Evolutionary conservation across 37 sponge, comb jelly and placozoan species (phyloP).

Genomic region (Cladorhizidae sp.): DNA sequence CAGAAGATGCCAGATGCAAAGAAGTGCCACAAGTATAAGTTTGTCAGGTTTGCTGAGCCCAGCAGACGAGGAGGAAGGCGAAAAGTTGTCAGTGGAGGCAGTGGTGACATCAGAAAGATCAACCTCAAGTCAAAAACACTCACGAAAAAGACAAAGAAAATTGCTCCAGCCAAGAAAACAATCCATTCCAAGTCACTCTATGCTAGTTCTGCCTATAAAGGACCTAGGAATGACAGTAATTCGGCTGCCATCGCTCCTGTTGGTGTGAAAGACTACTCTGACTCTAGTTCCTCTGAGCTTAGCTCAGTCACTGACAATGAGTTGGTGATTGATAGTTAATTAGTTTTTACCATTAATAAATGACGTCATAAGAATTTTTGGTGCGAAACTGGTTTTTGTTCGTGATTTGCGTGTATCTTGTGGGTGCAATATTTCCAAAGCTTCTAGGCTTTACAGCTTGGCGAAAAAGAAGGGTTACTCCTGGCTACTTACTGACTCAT

Average conservation of each 20-base stretch:
- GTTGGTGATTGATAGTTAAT: conserved; percentile 52
- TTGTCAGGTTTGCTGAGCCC: conserved; percentile 63
- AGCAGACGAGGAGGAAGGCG: conserved; percentile 2
- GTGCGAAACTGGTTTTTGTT: too few relatives aligned
- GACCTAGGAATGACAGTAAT: too few relatives aligned
- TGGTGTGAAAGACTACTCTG: conserved; percentile 28
- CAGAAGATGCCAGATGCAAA: conserved; percentile 69
- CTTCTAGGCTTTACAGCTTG: too few relatives aligned
- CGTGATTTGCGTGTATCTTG: too few relatives aligned
- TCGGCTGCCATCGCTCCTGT: conserved; percentile 47
- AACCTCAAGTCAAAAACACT: neutral
- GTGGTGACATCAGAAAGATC: neutral
- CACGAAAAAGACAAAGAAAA: conserved; percentile 2
- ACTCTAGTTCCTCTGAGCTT: conserved; percentile 46
- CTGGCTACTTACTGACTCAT: too few relatives aligned
- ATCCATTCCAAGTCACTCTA: neutral
- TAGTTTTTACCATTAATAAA: too few relatives aligned
- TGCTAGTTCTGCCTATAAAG: neutral
- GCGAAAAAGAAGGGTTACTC: too few relatives aligned
- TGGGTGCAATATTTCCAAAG: too few relatives aligned
- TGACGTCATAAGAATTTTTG: too few relatives aligned
- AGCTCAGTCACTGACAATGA: conserved; percentile 44
- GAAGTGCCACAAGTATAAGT: conserved; percentile 78
- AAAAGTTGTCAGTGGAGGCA: conserved; percentile 7
- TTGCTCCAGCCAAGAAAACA: neutral